phyloP scores from a whole-genome alignment of 1,140 invertebrate genomes.

The Diabrotica virgifera region DNA sequence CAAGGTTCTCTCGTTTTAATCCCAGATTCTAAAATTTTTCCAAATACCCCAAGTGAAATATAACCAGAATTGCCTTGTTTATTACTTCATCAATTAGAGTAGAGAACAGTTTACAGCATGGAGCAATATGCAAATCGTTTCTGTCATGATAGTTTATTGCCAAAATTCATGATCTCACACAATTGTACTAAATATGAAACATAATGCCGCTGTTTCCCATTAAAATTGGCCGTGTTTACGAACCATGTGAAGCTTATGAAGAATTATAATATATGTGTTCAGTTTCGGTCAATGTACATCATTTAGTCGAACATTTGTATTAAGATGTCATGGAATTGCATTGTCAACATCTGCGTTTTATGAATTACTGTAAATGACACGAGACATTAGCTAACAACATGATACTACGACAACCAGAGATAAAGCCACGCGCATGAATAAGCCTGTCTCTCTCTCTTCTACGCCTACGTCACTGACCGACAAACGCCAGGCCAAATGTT shows the following conservation, averaged over 20 bases:
- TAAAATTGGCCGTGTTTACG: constrained; percentile 17
- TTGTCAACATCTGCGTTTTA: too few relatives aligned
- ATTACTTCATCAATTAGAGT: constrained; percentile 18
- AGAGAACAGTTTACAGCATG: constrained; percentile 9
- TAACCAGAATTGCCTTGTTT: constrained; percentile 13
- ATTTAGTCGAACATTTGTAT: too few relatives aligned
- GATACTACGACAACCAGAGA: too few relatives aligned
- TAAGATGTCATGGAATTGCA: too few relatives aligned
- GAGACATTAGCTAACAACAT: too few relatives aligned
- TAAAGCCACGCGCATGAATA: too few relatives aligned
- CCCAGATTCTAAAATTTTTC: too few relatives aligned
- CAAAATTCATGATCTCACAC: constrained; percentile 15
- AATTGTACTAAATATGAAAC: constrained; percentile 18
- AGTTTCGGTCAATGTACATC: background rate
- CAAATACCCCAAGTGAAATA: constrained; percentile 4
- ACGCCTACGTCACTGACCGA: too few relatives aligned
- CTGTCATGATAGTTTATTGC: constrained; percentile 16
- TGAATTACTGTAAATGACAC: too few relatives aligned
- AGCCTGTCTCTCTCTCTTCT: too few relatives aligned
- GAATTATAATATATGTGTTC: constrained; percentile 12
- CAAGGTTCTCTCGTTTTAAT: too few relatives aligned
- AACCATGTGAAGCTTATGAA: constrained; percentile 10
- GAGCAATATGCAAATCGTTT: constrained; percentile 20
- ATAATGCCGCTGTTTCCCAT: constrained; percentile 17
- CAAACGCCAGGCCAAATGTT: too few relatives aligned